Base-by-base conservation (phyloP, 2,888 invertebrate genomes). In the Craniophora ligustri region DNA sequence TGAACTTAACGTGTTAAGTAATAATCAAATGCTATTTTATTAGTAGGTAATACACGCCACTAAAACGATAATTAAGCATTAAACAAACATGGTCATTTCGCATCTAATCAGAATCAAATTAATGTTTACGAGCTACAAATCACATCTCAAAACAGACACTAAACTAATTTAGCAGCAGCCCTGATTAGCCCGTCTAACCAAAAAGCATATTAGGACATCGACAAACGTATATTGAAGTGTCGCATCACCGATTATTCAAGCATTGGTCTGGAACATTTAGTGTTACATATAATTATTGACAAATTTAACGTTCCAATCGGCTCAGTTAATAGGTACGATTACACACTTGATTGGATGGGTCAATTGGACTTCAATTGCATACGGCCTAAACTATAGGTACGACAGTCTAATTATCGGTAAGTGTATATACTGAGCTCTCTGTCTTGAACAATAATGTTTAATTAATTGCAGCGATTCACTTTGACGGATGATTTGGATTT, bases 271-370 rank as follows among this genome's bases (percentile, higher is more conserved):
- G 21, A 44, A 46, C 23, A 44, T 5, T 51, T 26, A 13, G 23
- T 4, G 10, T 14, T 36, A 26, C 36, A 59, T 59, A 65, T 57
- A 53, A 69, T 72, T 65, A 70, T 61, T 61, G 58, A 28, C 53
- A 44, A 60, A 69, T 61, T 70, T 39, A 40, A 40, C 13, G 23
- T 41, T 5, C 40, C 42, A 47, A 72, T 61, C 34, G 36, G 28
- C 34, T 40, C 11, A 32, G 15, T 8, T 59, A 70, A 67, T 67
- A 26, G 42, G 32, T 5, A 35, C 51, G 40, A 59, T 63, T 67
- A 67, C 54, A 59, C 62, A 56, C 59, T 49, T 57, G 47, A 59
- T 49, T 34, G 34, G 11, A 38, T 38, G 21, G 56, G 58, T 66
- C 71, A 66, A 62, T 59, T 62, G 57, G 28, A 11, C 31, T 19